Evolutionary conservation across 2,113 vertebrate genomes (phyloP).

Genomic region (Acrocephalus arundinaceus): DNA sequence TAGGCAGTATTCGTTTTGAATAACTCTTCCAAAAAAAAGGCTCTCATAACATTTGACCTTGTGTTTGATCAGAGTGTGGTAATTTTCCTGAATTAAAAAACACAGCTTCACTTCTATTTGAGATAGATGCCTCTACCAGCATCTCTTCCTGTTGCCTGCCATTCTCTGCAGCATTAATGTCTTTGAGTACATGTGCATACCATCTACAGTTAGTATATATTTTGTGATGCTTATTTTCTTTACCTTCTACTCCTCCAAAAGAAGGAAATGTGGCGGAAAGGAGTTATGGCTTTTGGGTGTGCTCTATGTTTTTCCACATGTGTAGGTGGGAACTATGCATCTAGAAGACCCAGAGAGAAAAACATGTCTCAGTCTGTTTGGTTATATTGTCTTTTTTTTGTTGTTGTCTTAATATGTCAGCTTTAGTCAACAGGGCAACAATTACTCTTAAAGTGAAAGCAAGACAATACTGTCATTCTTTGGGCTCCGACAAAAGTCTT

Average conservation of each 20-base stretch:
- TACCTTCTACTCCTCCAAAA: not conserved
- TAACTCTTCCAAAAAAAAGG: not conserved
- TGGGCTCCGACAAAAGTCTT: not conserved
- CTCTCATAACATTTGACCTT: not conserved
- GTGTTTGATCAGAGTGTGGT: not conserved
- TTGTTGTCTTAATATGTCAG: not conserved
- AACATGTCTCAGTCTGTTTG: not conserved
- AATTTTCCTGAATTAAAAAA: not conserved
- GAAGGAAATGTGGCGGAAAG: not conserved
- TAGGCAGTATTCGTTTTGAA: not conserved
- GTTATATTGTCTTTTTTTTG: not conserved
- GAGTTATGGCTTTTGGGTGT: not conserved
- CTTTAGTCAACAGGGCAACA: not conserved
- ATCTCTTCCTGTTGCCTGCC: not conserved
- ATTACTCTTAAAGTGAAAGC: not conserved
- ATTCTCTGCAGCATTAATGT: not conserved
- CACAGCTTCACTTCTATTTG: not conserved
- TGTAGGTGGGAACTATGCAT: not conserved
- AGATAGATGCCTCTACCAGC: not conserved
- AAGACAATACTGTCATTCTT: not conserved
- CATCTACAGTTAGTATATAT: not conserved
- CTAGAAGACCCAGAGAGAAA: not conserved
- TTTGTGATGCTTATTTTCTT: not conserved
- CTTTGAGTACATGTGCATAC: not conserved
- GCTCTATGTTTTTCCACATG: not conserved